Conservation (phyloP, 1,140 invertebrate genomes). For the Brachionus koreanus region DNA sequence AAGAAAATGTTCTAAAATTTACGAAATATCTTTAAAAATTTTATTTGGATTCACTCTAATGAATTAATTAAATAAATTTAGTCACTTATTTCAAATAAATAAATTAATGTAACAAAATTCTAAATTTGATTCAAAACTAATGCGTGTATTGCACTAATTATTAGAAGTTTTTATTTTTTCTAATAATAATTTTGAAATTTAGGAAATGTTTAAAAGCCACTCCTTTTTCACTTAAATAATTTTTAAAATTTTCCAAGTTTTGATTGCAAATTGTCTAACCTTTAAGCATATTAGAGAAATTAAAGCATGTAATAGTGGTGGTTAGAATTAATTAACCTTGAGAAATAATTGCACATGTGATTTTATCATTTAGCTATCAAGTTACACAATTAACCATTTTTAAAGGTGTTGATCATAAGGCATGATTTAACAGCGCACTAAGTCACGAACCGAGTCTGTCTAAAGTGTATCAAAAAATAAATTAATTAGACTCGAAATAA, state of each 20-base stretch:
- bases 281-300: neutral
- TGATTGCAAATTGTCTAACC: no score
- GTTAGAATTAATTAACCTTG: neutral
- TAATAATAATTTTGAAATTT: no score
- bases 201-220: neutral
- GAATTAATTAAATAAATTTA: no score
- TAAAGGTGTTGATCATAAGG: neutral
- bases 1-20: no score
- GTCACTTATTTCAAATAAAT: no score
- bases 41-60: no score
- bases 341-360: neutral
- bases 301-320: neutral
- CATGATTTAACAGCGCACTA: neutral
- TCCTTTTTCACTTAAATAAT: neutral
- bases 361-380: neutral
- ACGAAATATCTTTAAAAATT: no score
- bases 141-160: neutral
- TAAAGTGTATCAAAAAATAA: neutral
- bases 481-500: neutral
- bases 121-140: neutral
- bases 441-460: neutral
- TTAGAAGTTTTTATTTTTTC: no score
- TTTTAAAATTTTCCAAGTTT: neutral
- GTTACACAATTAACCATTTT: neutral
- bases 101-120: neutral